These are phyloP conservation scores for Coracias cyanogaster DNA, from an alignment of 2,797 vertebrate genomes.

Conservation along the genomic window DNA sequence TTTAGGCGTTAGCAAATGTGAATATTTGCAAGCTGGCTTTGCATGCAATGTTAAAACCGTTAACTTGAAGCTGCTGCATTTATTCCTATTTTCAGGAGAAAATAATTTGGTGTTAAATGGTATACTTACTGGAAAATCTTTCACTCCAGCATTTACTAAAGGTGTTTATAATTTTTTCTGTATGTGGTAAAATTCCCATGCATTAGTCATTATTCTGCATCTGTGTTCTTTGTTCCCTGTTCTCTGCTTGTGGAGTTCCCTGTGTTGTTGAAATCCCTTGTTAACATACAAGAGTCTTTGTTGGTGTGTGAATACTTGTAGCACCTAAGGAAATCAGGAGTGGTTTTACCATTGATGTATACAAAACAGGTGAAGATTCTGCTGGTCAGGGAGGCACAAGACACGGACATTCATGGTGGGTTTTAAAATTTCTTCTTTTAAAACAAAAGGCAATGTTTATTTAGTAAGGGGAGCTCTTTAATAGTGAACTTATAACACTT, in stretches of 20 bases:
- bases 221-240: slow-evolving; percentile 32
- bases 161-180: not conserved
- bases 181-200: slow-evolving; percentile 20
- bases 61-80: not conserved
- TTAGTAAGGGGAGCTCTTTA: not conserved
- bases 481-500: not conserved
- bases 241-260: not conserved
- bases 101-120: not conserved
- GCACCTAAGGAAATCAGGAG: not conserved
- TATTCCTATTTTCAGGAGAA: not conserved
- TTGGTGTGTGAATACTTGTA: slow-evolving; percentile 22
- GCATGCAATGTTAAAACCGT: not conserved
- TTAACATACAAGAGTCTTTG: not conserved
- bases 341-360: not conserved
- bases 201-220: slow-evolving; percentile 20
- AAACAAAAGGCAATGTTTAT: not conserved
- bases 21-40: not conserved
- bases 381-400: not conserved
- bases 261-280: not conserved
- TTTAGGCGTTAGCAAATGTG: not conserved
- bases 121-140: not conserved
- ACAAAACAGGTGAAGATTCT: not conserved
- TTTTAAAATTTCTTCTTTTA: not conserved
- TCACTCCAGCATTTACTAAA: slow-evolving; percentile 7
- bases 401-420: not conserved